Evolutionary conservation across 2,113 vertebrate genomes (phyloP), one percentile per base, ranked within the genome.

Genomic region (Rhinichthys klamathensis): DNA sequence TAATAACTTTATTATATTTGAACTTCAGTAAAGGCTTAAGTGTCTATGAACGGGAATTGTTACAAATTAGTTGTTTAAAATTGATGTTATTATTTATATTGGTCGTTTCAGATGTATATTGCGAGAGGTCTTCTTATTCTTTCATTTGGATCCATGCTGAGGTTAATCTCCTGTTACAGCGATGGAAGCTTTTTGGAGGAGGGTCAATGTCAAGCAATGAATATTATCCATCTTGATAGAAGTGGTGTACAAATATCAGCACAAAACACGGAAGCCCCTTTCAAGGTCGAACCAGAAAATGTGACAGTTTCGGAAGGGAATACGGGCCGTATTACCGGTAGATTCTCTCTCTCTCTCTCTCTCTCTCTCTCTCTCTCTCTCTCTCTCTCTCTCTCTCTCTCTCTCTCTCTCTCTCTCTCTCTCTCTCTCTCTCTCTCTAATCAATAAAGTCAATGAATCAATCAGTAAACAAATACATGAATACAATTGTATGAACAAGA

Each of bases 51-150:
- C 6, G 8, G 7, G 32, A 35, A 65, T 65, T 6, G 13, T 30
- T 23, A 16, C 13, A 32, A 35, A 8, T 38, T 0, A n/a, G n/a
- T n/a, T n/a, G n/a, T 32, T 67, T 69, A 69, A 8, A 51, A 51
- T 16, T 75, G 3, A 21, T 51, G n/a, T n/a, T n/a, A n/a, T 49
- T 74, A 25, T 75, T 51, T 15, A 9, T 51, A 16, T 49, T 46
- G 25, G 13, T 16, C 13, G 10, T 65, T 65, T 80, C 27, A 87
- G 79, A 87, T 87, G 86, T 32, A 70, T 25, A 6, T 5, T 60
- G 32, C 4, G 2, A 4, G 30, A 4, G 8, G 44, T 30, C 4
- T 82, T 8, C 13, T 85, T 63, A 78, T 85, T 4, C 32, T 85
- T 58, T 69, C n/a, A 32, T 69, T 82, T 18, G 86, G 78, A 70